Evolutionary conservation across 1,140 invertebrate species (phyloP), one percentile per base, ranked within the genome.

Genomic region (Cherax destructor): DNA sequence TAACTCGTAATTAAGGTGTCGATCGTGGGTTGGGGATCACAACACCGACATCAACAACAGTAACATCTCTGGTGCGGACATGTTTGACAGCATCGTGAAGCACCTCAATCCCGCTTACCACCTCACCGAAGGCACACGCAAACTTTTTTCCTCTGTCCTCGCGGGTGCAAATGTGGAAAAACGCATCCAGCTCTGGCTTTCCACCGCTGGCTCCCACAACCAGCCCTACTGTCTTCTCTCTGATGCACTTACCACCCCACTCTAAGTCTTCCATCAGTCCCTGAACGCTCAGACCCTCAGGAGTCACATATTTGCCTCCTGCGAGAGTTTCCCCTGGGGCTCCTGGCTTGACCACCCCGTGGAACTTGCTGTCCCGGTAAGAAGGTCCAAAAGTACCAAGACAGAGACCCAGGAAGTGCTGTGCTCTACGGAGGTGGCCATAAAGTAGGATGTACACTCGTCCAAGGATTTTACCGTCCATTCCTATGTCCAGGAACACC

Each of bases 331-430:
- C 79, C 13, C 79, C 79, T 5, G 79, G 79, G 50, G 79, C 79
- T 3, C 79, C 79, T 56, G 47, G 24, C 50, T 81, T 81, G 50
- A 50, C 79, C 49, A 81, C 79, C 24, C 79, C 79, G 21, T 81
- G 79, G 50, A 81, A 81, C 50, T 56, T 56, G 50, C 79, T 81
- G 21, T 41, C 86, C 24, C 41, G 21, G 9, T 79, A 80, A 21
- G 86, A 80, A 4, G 86, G 56, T 1, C 86, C 86, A 18, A 88
- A 18, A 0, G 86, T 69, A 59, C 86, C 86, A 56, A 88, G 41
- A 49, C 86, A 88, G 18, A 86, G 85, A 16, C 74, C 85, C 6
- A 86, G n/a, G 52, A 86, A 86, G 41, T 86, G 85, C 16, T 86
- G 78, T 24, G 86, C 86, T 16, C 74, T 59, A 3, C 78, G 78